These are phyloP conservation scores for Bradypodion ventrale DNA, from an alignment of 2,797 vertebrate genomes.

Conservation along the genomic window DNA sequence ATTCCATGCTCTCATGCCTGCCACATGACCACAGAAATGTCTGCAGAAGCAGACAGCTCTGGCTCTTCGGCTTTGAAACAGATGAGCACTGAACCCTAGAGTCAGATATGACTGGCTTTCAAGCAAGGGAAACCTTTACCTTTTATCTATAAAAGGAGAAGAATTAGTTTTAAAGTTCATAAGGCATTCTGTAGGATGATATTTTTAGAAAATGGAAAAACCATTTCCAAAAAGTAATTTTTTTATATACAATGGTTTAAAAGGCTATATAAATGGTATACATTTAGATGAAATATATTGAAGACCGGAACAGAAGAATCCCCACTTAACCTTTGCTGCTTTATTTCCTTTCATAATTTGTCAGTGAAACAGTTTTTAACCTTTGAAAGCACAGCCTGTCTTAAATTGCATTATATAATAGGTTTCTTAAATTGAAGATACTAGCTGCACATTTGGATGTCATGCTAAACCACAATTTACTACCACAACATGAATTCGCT, in stretches of 20 bases:
- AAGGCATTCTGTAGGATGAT: neutral
- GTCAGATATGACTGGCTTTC: too few species aligned
- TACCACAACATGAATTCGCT: too few species aligned
- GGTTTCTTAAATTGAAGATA: neutral
- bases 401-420: neutral
- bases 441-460: neutral
- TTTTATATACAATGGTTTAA: neutral
- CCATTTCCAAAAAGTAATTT: neutral
- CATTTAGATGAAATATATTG: neutral
- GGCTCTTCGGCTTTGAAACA: too few species aligned
- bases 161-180: neutral
- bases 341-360: conserved; percentile 1
- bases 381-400: neutral
- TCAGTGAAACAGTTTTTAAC: neutral
- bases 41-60: too few species aligned
- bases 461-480: neutral
- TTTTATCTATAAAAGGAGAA: neutral
- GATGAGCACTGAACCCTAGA: too few species aligned
- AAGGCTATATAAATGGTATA: neutral
- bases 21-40: too few species aligned
- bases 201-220: neutral
- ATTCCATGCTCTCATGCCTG: too few species aligned
- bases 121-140: too few species aligned
- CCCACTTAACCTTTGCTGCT: neutral
- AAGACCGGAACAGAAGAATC: neutral